Evolutionary conservation across 2,888 invertebrate genomes (phyloP), one percentile per base, ranked within the genome.

Genomic region (Drosophila aldrichi): DNA sequence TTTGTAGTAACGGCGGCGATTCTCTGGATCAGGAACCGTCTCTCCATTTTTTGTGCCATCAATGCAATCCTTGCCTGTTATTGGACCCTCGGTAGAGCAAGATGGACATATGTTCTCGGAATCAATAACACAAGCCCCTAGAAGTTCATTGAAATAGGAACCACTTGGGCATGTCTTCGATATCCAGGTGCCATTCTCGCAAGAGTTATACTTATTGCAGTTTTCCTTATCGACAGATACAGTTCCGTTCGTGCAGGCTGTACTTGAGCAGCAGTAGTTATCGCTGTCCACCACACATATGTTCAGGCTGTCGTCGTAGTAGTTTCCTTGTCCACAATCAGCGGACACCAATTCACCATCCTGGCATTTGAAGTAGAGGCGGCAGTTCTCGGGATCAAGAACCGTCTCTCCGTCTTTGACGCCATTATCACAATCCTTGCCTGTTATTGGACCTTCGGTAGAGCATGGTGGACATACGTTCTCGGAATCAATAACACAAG

Each of bases 321-420:
- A 85, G 41, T 89, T 89, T 9, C 88, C 90, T 6, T 18, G 38
- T 1, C 44, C 71, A 44, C 92, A 92, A 41, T 83, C 89, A 4
- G 71, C 79, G 7, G 69, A 62, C 1, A 78, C 43, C 2, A 91
- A 63, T 40, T 74, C 54, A 0, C 90, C 91, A 36, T 84, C 56
- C 4, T 63, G 18, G 70, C 92, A 92, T 6, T 81, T 74, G 36
- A 74, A 81, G 54, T 81, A 92, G 2, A 70, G 48, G 4, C 75
- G 73, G 20, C 91, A 91, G 20, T 89, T 87, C 0, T 73, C 55
- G 0, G 66, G 49, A 61, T 90, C 55, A 1, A 69, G 51, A 5
- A 79, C 38, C n/a, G 87, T 41, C 0, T 91, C 71, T 0, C 90
- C 91, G 16, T 89, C 70, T 0, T 40, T 56, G 3, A 72, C 40